Base-by-base conservation (phyloP, 2,888 invertebrate genomes). In the Baronia brevicornis region DNA sequence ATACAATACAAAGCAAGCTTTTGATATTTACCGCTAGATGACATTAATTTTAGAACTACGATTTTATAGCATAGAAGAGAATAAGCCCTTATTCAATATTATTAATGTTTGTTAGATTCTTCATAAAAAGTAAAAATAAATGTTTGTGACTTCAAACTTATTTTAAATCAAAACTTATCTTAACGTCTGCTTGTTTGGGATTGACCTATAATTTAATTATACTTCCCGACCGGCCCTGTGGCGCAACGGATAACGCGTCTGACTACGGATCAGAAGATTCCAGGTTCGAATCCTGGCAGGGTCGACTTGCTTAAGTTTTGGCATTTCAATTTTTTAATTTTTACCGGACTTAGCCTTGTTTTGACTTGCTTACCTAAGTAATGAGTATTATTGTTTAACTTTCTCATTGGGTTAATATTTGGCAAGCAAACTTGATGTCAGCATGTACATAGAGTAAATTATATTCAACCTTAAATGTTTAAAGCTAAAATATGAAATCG, bases 161-260 rank as follows among this genome's bases (percentile, higher is more conserved):
- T n/a, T n/a, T n/a, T n/a, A n/a, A n/a, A n/a, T n/a, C n/a, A n/a
- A n/a, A n/a, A n/a, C n/a, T n/a, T n/a, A n/a, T n/a, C n/a, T n/a
- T n/a, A n/a, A n/a, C n/a, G n/a, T n/a, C n/a, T n/a, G n/a, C n/a
- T n/a, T n/a, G n/a, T n/a, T n/a, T n/a, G n/a, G n/a, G n/a, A n/a
- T n/a, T n/a, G 8, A 19, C 12, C 3, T 1, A 4, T 33, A 39
- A 55, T 66, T 69, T 60, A 42, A 13, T 0, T 0, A 0, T 0
- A 0, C 0, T 0, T 0, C 0, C 0, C 35, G 42, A 39, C 51
- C n/a, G 86, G 86, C 86, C 86, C 78, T 87, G 87, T 87, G 87
- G 86, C 87, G 87, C 87, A 87, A 87, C 67, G 87, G 85, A 88
- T 88, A 88, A 88, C 87, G 88, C 88, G 88, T 88, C 88, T 88